Conservation (phyloP, 2,888 invertebrate genomes). For the Epinotia demarniana region DNA sequence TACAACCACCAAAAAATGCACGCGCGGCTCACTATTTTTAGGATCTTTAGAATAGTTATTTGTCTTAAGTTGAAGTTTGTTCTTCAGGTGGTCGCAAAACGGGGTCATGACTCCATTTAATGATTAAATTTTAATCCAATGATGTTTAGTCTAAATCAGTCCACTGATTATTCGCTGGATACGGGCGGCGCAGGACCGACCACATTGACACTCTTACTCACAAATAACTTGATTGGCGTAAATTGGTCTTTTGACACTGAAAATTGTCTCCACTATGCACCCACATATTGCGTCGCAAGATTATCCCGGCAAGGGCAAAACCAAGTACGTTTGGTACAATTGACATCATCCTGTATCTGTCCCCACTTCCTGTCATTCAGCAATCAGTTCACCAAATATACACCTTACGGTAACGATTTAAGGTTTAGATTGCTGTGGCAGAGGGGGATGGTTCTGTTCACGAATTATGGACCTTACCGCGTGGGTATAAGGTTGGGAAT, state of each 20-base stretch:
- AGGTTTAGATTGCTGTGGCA: background rate
- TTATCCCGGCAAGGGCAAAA: constrained; percentile 74
- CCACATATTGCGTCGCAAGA: constrained; percentile 58
- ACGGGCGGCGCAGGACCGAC: too few relatives aligned
- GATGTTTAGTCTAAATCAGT: too few relatives aligned
- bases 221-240: background rate
- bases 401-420: background rate
- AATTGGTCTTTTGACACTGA: background rate
- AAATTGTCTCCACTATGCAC: constrained; percentile 24
- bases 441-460: constrained; percentile 2
- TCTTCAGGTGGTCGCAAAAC: too few relatives aligned
- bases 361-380: constrained; percentile 65
- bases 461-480: constrained; percentile 49
- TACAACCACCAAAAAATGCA: too few relatives aligned
- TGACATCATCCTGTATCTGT: constrained; percentile 71
- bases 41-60: too few relatives aligned
- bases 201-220: too few relatives aligned
- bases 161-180: too few relatives aligned
- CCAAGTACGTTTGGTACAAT: constrained; percentile 64
- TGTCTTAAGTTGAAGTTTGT: too few relatives aligned
- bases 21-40: too few relatives aligned
- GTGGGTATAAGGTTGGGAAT: constrained; percentile 49
- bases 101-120: too few relatives aligned
- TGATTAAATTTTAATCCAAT: too few relatives aligned
- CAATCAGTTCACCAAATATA: background rate